phyloP scores from a whole-genome alignment of 1,140 invertebrate species.

The Drosophila persimilis region DNA sequence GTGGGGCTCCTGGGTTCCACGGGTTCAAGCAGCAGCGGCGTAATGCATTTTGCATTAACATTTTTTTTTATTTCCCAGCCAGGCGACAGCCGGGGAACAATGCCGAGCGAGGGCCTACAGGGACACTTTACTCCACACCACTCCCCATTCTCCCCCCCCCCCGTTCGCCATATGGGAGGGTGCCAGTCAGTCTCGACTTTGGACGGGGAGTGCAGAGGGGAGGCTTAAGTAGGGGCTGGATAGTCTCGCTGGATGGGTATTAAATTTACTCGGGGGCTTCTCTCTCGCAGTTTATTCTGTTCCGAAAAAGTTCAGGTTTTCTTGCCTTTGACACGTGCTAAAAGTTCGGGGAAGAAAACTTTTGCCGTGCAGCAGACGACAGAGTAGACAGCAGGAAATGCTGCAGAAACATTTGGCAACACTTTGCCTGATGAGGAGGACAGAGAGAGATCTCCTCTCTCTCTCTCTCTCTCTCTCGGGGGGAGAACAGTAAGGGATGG shows the following conservation, averaged over 20 bases:
- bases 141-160: no score
- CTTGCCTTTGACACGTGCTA: conserved; percentile 68
- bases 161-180: conserved; percentile 13
- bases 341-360: conserved; percentile 52
- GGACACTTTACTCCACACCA: conserved; percentile 40
- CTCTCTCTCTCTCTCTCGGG: no score
- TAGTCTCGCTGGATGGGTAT: conserved; percentile 18
- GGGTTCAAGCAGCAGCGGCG: conserved; percentile 64
- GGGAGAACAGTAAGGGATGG: conserved; percentile 1
- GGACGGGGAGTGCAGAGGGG: not conserved
- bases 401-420: conserved; percentile 76
- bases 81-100: conserved; percentile 29
- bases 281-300: conserved; percentile 39
- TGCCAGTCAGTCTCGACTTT: conserved; percentile 41
- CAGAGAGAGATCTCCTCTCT: not conserved
- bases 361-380: conserved; percentile 17
- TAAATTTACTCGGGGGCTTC: conserved; percentile 53
- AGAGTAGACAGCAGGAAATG: conserved; percentile 73
- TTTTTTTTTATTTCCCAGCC: conserved; percentile 45
- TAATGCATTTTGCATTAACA: conserved; percentile 80
- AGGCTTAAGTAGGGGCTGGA: conserved; percentile 8
- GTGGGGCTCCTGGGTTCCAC: not conserved
- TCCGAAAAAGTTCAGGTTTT: conserved; percentile 47
- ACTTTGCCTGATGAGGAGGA: conserved; percentile 54
- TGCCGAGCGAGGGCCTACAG: conserved; percentile 40